A percentile compares a stretch with the other conserved stretches of the same genome.
Conservation (phyloP, 2,888 invertebrate species). For the Sminthurinus aureus region DNA sequence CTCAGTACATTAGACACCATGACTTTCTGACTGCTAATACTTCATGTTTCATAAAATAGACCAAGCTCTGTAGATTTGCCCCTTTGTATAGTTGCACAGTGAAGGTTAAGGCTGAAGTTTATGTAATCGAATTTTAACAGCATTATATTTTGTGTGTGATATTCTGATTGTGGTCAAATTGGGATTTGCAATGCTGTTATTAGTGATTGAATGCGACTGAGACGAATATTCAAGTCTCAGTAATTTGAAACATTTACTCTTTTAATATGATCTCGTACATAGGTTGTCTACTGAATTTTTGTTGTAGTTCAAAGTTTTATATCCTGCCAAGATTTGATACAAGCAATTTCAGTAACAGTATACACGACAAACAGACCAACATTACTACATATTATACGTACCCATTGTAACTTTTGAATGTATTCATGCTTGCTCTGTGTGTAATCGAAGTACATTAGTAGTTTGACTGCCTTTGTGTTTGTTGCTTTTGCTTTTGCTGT, state of each 20-base stretch:
- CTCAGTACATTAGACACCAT: background rate
- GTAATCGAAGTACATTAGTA: too few species aligned
- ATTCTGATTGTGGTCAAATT: background rate
- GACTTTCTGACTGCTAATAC: background rate
- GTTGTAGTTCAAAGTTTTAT: too few species aligned
- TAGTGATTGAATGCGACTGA: background rate
- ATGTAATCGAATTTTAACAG: background rate
- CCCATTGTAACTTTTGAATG: too few species aligned
- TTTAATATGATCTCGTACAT: too few species aligned
- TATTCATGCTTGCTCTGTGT: too few species aligned
- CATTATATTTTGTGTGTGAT: background rate
- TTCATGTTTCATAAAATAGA: background rate
- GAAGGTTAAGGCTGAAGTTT: constrained; percentile 21
- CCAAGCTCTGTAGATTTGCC: background rate
- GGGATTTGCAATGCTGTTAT: constrained; percentile 2
- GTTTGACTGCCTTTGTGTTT: too few species aligned
- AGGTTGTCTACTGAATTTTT: too few species aligned
- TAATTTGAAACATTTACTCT: background rate
- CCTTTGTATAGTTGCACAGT: background rate
- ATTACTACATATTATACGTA: too few species aligned
- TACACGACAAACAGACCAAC: too few species aligned
- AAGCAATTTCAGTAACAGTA: too few species aligned
- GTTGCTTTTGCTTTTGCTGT: too few species aligned
- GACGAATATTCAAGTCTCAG: background rate
- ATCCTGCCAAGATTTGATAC: too few species aligned